Base-by-base conservation (phyloP, 2,797 vertebrate genomes). In the Sebastes minor region DNA sequence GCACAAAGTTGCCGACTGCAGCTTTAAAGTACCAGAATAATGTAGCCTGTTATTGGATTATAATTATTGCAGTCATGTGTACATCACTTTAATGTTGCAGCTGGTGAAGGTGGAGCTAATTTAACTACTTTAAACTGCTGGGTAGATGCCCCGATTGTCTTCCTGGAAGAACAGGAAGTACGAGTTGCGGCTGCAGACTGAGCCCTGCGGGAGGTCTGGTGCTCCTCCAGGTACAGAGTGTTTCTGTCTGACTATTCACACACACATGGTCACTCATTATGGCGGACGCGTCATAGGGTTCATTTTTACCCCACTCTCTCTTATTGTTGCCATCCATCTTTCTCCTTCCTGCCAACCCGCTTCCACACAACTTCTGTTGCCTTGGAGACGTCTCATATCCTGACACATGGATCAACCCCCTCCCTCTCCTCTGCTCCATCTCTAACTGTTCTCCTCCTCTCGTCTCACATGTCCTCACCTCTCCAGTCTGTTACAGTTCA, bases 351-450 rank as follows among this genome's bases (percentile, higher is more conserved):
- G 76, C 35, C 78, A 80, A 76, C 71, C 73, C 4, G 1, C 74
- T 71, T 81, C 71, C 56, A 38, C 57, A 74, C 79, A 90, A 84
- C 81, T 89, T 88, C 74, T 86, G 93, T 94, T 82, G 88, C 93
- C 92, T 89, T 93, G 93, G 94, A 86, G 91, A 95, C 90, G 56
- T 88, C 84, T 82, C 79, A 85, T 86, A 81, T 78, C 72, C 83
- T 84, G 85, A 90, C 88, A 90, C 82, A 87, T 85, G 83, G 87
- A 89, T 81, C 77, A 72, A 71, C 60, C 74, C 76, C 71, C 71
- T 23, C 11, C 42, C 49, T 28, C 28, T 12, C 66, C 49, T 16
- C 33, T 38, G 3, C 25, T 4, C 32, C 30, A 52, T 42, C 55
- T 25, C 27, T 27, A 52, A 55, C 73, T 38, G 3, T 32, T 42